Percentiles rank a stretch among this genome's conserved stretches.
These are phyloP conservation scores for Vireo altiloquus DNA, from an alignment of 2,113 vertebrate species.

Conservation along the genomic window DNA sequence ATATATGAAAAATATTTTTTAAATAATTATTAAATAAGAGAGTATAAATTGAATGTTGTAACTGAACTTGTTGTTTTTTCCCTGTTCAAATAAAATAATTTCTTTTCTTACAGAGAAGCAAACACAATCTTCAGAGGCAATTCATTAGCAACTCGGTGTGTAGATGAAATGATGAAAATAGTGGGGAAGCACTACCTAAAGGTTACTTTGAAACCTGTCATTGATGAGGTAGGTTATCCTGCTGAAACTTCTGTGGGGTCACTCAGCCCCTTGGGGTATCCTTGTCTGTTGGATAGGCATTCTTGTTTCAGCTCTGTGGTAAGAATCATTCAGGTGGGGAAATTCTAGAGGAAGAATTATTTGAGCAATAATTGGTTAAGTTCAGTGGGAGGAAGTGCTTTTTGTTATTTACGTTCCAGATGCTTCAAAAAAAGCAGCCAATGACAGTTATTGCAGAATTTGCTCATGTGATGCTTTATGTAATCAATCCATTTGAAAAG, in stretches of 20 bases:
- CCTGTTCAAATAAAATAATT: not conserved
- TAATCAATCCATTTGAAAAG: not conserved
- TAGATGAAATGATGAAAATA: constrained; percentile 99
- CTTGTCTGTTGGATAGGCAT: not conserved
- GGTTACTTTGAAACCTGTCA: constrained; percentile 90
- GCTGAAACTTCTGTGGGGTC: not conserved
- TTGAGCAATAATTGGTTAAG: not conserved
- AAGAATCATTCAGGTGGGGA: not conserved
- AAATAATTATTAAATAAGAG: not conserved
- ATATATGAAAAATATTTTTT: not conserved
- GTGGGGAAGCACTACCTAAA: constrained; percentile 95
- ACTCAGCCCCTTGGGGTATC: not conserved
- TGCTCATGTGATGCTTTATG: not conserved
- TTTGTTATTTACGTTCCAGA: not conserved
- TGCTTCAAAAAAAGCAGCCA: not conserved
- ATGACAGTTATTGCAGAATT: not conserved
- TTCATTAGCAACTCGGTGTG: constrained; percentile 91
- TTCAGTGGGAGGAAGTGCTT: not conserved
- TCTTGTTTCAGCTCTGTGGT: not conserved
- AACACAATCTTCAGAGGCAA: constrained; percentile 98
- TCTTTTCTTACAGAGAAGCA: constrained; percentile 84
- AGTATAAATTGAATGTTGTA: not conserved
- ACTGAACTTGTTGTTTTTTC: not conserved
- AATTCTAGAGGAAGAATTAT: not conserved
- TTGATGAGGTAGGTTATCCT: constrained; percentile 87